Evolutionary conservation across 2,888 invertebrate species (phyloP), one percentile per base, ranked within the genome.

Genomic region (Pristionchus exspectatus): DNA sequence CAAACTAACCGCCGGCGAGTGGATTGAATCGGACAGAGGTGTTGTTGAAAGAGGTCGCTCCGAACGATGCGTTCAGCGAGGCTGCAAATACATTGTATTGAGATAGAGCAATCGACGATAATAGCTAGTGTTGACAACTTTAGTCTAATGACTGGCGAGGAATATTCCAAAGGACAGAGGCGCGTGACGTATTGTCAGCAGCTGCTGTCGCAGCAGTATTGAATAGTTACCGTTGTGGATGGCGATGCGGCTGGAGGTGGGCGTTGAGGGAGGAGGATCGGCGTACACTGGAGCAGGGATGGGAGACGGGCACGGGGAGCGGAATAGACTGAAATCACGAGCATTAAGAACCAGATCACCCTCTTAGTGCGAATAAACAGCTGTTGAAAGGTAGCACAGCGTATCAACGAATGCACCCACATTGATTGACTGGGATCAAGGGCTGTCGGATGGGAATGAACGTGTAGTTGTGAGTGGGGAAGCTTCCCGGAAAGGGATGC

Each of bases 21-120:
- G 77, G 77, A 50, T 77, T 77, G 77, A 50, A 77, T 21, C 77
- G 44, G 50, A 77, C 10, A 2, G 77, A 77, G 10, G 18, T 30
- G 69, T 50, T 16, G 77, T n/a, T 44, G 77, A 50, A 77, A 7
- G 77, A 77, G 24, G 77, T n/a, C 21, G 77, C 30, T 21, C 44
- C 77, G 77, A 77, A 50, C 50, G 77, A 77, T 2, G 77, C 77
- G n/a, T 77, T 77, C 44, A 77, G 77, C n/a, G 77, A 77, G 44
- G 77, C 77, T 77, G 77, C 44, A 77, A 77, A 7, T 24, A 18
- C 59, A 18, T 59, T 21, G 18, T 4, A 59, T 21, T 59, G 59
- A 16, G 18, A 59, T 18, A 21, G 21, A 24, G 21, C 59, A 5
- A 59, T 18, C 18, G 21, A 5, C 59, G 59, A 5, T 59, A 21